Base-by-base conservation (phyloP, 2,113 vertebrate genomes). In the Gobio gobio region DNA sequence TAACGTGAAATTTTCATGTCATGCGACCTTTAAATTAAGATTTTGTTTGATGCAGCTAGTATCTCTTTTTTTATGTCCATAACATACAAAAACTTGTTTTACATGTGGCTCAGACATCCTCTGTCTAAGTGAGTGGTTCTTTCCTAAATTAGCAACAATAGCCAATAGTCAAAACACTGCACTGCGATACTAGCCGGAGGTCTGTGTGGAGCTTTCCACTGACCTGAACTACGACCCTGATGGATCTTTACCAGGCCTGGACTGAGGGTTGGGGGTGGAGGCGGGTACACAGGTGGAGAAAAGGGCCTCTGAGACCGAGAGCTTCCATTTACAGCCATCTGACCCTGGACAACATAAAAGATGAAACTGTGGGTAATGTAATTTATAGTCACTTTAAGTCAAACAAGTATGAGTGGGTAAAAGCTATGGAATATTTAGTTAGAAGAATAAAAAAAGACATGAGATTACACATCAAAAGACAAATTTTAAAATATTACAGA, bases 261-360 rank as follows among this genome's bases (percentile, higher is more conserved):
- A 92, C 94, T 96, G 88, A 97, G 94, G 0, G 96, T 96, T 85
- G 94, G 85, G 51, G 97, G 95, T 26, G 95, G 96, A 83, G 96
- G 94, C 68, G 96, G 94, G 87, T 97, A 97, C 3, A 95, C 94
- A 12, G 96, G 95, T 47, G 97, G 97, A 86, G 97, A 98, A 90
- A 98, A 95, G 59, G 97, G 95, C 90, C 97, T 96, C 90, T 96
- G 97, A 82, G 96, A 95, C 89, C 94, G 93, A 89, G 94, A 87
- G 86, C 93, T 96, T 88, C 98, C 98, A 90, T 99, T 99, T 93
- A 99, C 94, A 51, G 96, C 95, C 89, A 98, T 92, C 93, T 96
- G 96, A 93, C 95, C 95, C 97, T 99, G 92, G 33, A 88, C 85
- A 91, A 89, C 90, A 94, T 40, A 87, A 75, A 83, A 89, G 24